Conservation (phyloP, 1,140 invertebrate genomes). For the Eriocheir sinensis region DNA sequence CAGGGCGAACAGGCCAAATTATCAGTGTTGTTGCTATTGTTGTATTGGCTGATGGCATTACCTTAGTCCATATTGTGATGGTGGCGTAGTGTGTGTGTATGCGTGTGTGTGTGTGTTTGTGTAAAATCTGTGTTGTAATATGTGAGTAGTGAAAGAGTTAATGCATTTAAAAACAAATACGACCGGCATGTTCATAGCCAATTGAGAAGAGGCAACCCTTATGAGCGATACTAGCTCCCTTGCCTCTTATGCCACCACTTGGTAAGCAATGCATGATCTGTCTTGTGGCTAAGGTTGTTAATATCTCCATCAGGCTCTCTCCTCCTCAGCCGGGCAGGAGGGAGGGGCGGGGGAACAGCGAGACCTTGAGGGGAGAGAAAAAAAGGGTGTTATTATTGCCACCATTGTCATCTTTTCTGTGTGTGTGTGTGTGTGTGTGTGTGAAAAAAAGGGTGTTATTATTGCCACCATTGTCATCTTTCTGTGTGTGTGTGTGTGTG, state of each 20-base stretch:
- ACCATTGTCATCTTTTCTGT: no score
- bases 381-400: no score
- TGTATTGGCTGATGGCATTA: background rate
- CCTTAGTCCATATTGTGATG: background rate
- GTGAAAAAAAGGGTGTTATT: no score
- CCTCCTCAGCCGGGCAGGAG: background rate
- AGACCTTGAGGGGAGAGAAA: no score
- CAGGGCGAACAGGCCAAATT: background rate
- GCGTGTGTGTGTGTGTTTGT: slow-evolving; percentile 48
- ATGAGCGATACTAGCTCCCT: no score
- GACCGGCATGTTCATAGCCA: no score
- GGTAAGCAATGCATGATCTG: background rate
- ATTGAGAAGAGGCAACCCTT: no score
- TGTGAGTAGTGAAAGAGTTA: background rate
- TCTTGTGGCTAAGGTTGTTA: background rate
- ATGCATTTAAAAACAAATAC: no score
- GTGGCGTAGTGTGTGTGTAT: background rate
- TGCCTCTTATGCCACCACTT: no score
- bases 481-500: no score
- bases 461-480: no score
- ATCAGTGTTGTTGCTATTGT: background rate
- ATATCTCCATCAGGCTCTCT: background rate
- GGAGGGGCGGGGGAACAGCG: background rate
- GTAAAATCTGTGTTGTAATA: background rate
- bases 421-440: no score